These are phyloP conservation scores for Bradypus variegatus DNA, from an alignment of 2,797 vertebrate species.

Conservation along the genomic window DNA sequence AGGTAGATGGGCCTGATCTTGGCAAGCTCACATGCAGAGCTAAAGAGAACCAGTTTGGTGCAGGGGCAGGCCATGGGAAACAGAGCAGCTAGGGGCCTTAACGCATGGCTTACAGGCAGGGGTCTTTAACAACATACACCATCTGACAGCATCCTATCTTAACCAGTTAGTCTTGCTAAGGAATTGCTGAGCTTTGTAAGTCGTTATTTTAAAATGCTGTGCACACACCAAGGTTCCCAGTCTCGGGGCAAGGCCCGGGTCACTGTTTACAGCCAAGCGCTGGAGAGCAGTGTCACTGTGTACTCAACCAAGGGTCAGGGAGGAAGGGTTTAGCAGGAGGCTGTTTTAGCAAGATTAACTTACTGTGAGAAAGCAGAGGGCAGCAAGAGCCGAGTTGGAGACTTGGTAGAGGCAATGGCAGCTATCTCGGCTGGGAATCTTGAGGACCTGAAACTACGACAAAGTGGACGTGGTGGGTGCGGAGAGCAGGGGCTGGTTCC, in stretches of 20 bases:
- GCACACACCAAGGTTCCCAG: neutral
- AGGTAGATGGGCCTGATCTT: neutral
- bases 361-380: neutral
- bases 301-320: neutral
- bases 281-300: neutral
- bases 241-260: neutral
- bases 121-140: neutral
- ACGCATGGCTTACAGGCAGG: neutral
- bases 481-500: neutral
- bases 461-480: neutral
- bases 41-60: neutral
- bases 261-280: neutral
- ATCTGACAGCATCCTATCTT: neutral
- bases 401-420: neutral
- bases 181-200: neutral
- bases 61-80: neutral
- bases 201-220: conserved; percentile 17
- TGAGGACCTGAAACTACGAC: neutral
- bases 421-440: neutral
- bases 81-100: neutral
- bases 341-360: neutral
- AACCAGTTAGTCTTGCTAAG: conserved; percentile 22
- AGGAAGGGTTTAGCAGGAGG: neutral
- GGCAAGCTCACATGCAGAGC: neutral
- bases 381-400: neutral